Conservation (phyloP, 64 coral and sea anemone species). For the Pocillopora verrucosa region DNA sequence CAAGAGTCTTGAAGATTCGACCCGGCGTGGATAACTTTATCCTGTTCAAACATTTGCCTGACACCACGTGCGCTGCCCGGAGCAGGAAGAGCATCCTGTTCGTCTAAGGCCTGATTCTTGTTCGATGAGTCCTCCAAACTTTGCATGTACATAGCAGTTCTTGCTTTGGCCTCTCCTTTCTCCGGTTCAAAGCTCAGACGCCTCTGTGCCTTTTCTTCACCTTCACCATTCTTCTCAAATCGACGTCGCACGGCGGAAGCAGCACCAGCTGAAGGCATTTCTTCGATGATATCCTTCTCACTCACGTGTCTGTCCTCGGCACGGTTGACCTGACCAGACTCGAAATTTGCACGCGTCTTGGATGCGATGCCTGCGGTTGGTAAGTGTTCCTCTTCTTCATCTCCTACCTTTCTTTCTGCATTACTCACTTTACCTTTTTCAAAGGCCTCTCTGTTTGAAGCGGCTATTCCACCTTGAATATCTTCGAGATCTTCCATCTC, state of each 20-base stretch:
- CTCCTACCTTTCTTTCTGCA: conserved; percentile 24
- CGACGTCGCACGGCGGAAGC: conserved; percentile 34
- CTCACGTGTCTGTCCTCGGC: conserved; percentile 40
- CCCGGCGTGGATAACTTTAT: conserved; percentile 34
- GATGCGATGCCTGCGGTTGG: conserved; percentile 32
- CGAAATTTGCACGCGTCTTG: conserved; percentile 45
- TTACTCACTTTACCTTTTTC: conserved; percentile 51
- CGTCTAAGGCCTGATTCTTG: conserved; percentile 2
- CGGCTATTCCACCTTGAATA: conserved; percentile 56
- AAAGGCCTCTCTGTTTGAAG: conserved; percentile 39
- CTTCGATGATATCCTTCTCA: conserved; percentile 24
- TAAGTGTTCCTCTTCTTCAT: conserved; percentile 45
- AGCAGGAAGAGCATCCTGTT: conserved; percentile 20
- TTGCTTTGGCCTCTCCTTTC: conserved; percentile 40
- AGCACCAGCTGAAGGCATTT: conserved; percentile 42
- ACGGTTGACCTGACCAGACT: conserved; percentile 30
- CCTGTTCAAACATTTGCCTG: conserved; percentile 40
- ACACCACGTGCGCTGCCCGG: conserved; percentile 21
- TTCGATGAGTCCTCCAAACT: conserved; percentile 10
- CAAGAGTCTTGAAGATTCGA: conserved; percentile 18
- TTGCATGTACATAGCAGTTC: conserved; percentile 34
- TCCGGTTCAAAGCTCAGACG: conserved; percentile 53
- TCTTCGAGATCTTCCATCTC: conserved; percentile 51
- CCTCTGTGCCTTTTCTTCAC: conserved; percentile 39
- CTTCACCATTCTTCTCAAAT: conserved; percentile 26